Evolutionary conservation across 1,140 invertebrate genomes (phyloP).

Genomic region (Teleogryllus occipitalis): DNA sequence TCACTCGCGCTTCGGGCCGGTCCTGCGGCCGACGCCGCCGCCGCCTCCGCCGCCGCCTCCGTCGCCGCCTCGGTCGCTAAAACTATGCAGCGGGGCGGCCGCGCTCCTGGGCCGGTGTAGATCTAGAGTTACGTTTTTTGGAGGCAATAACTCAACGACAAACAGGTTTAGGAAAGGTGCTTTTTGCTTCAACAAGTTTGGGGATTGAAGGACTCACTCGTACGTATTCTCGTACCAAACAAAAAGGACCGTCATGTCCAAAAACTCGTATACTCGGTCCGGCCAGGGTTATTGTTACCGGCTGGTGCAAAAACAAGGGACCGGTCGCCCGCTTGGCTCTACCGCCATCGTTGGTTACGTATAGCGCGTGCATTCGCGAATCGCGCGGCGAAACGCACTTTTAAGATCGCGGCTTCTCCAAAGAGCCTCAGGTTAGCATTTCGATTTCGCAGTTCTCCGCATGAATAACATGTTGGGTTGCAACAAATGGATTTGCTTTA

Average conservation of each 20-base stretch:
- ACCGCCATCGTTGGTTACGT: too few relatives aligned
- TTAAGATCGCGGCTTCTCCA: too few relatives aligned
- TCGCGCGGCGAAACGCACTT: too few relatives aligned
- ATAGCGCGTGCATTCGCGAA: too few relatives aligned
- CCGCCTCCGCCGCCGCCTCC: too few relatives aligned
- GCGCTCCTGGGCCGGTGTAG: not conserved
- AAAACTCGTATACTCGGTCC: not conserved
- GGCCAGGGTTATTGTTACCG: not conserved
- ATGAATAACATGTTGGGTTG: too few relatives aligned
- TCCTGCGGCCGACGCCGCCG: too few relatives aligned
- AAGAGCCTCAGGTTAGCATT: too few relatives aligned
- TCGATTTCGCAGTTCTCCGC: too few relatives aligned
- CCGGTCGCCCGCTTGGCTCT: too few relatives aligned
- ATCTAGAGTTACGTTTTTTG: slow-evolving; percentile 5
- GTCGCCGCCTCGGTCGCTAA: not conserved
- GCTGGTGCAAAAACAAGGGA: not conserved
- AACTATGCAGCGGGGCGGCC: not conserved
- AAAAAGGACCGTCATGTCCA: not conserved
- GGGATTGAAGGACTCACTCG: not conserved
- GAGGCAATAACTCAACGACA: not conserved
- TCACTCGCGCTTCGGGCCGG: too few relatives aligned
- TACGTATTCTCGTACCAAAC: not conserved
- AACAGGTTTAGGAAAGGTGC: not conserved
- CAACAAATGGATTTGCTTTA: too few relatives aligned
- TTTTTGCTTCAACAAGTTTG: slow-evolving; percentile 5